Conservation (phyloP, 2,113 vertebrate genomes). For the Lagopus leucura region DNA sequence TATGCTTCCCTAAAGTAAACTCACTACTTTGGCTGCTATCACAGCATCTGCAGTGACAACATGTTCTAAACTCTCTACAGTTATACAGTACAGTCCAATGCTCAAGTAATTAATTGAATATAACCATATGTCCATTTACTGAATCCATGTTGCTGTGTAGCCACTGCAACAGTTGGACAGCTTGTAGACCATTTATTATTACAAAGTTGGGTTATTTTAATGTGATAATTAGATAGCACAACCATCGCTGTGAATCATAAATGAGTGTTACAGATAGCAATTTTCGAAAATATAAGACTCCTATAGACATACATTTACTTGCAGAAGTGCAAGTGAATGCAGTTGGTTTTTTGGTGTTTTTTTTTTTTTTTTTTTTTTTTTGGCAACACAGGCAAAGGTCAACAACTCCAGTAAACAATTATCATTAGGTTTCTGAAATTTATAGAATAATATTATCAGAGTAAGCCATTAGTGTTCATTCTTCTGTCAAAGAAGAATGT, state of each 20-base stretch:
- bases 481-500: neutral
- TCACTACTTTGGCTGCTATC: neutral
- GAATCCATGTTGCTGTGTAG: constrained; percentile 3
- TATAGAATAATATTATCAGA: neutral
- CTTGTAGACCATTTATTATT: constrained; percentile 22
- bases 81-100: neutral
- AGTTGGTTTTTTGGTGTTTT: neutral
- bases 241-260: neutral
- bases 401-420: neutral
- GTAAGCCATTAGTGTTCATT: neutral
- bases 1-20: constrained; percentile 30
- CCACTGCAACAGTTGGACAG: constrained; percentile 14
- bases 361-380: neutral
- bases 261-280: neutral
- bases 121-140: neutral
- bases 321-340: neutral
- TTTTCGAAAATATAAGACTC: neutral
- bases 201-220: neutral
- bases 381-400: neutral
- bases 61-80: constrained; percentile 24
- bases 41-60: constrained; percentile 28
- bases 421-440: neutral
- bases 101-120: constrained; percentile 25
- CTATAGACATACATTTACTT: neutral
- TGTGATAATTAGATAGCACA: neutral